Evolutionary conservation across 2,888 invertebrate species (phyloP).

Genomic region (Mythimna vitellina): DNA sequence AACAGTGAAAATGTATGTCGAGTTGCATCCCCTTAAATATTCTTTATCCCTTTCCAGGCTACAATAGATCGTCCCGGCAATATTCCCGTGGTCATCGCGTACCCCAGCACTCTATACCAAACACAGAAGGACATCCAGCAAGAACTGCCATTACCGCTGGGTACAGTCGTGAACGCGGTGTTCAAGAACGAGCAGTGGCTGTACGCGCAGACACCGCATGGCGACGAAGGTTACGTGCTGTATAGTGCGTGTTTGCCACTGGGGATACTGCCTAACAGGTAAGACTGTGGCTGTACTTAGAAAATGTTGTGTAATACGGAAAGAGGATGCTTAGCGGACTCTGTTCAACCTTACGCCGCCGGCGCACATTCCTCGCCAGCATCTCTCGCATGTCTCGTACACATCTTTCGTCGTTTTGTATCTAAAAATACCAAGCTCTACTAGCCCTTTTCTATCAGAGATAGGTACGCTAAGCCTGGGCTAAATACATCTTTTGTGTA

Average conservation of each 20-base stretch:
- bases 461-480: no score
- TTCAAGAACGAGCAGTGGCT: conserved; percentile 96
- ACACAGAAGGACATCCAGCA: conserved; percentile 93
- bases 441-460: no score
- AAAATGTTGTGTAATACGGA: neutral
- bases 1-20: no score
- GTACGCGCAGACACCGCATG: conserved; percentile 96
- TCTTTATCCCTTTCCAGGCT: conserved; percentile 87
- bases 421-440: no score
- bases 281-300: neutral
- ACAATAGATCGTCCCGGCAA: conserved; percentile 95
- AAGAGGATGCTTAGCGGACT: no score
- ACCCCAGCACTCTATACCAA: conserved; percentile 93
- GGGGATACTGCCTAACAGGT: conserved; percentile 92
- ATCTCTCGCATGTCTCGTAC: no score
- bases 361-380: no score
- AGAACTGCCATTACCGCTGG: conserved; percentile 93
- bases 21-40: neutral
- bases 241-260: conserved; percentile 94
- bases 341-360: no score
- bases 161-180: conserved; percentile 96
- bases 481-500: no score
- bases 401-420: no score
- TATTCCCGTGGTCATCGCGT: conserved; percentile 95
- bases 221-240: conserved; percentile 95